Evolutionary conservation across 2,113 vertebrate species (phyloP).

Genomic region (Ochotona curzoniae): DNA sequence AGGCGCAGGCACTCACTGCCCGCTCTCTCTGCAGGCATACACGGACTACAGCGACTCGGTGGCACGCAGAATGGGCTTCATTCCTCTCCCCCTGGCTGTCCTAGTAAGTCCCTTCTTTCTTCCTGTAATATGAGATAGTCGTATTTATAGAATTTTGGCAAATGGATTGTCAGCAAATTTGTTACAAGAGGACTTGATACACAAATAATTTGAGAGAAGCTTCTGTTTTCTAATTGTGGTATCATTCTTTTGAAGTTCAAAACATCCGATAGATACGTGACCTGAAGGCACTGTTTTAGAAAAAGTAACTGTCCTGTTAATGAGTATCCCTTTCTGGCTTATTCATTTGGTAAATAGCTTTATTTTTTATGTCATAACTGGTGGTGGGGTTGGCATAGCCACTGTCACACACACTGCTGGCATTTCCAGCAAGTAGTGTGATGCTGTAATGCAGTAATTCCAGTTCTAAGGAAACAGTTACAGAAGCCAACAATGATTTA

Average conservation of each 20-base stretch:
- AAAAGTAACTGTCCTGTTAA: neutral
- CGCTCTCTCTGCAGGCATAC: conserved; percentile 89
- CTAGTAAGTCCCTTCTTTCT: conserved; percentile 91
- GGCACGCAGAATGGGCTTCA: conserved; percentile 99
- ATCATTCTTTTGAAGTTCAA: conserved; percentile 7
- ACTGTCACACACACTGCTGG: neutral
- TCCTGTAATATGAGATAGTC: neutral
- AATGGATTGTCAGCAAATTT: neutral
- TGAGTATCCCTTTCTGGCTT: neutral
- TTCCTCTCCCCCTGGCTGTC: conserved; percentile 96
- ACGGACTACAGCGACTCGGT: conserved; percentile 99
- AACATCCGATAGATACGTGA: neutral
- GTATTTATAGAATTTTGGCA: neutral
- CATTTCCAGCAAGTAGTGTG: neutral
- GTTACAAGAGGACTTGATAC: neutral
- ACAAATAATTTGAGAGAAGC: conserved; percentile 29
- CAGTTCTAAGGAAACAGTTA: neutral
- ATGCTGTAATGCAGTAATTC: neutral
- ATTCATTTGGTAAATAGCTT: neutral
- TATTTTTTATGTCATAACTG: neutral
- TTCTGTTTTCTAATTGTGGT: neutral
- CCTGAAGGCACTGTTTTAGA: neutral
- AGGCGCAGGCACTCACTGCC: too few species aligned
- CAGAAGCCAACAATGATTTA: neutral
- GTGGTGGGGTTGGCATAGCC: neutral